Percentiles rank a stretch among this genome's conserved stretches.
phyloP scores from a whole-genome alignment of 2,797 vertebrate genomes.

The Premnoplex brunnescens region DNA sequence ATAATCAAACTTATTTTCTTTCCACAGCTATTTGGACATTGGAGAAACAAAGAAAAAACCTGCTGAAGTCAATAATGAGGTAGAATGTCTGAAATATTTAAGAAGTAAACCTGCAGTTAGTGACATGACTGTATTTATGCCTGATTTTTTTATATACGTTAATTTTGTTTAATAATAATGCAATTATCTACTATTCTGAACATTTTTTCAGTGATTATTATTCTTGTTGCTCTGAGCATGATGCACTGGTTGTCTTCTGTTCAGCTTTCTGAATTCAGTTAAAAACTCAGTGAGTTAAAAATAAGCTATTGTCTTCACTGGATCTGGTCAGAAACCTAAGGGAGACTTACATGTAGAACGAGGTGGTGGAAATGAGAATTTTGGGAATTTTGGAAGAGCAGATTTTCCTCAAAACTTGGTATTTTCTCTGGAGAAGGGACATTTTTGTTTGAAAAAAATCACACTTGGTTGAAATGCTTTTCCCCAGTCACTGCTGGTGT shows the following conservation, averaged over 20 bases:
- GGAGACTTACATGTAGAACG: background rate
- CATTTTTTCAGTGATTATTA: background rate
- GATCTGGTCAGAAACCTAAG: background rate
- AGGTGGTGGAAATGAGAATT: background rate
- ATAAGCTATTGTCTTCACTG: background rate
- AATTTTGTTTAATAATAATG: background rate
- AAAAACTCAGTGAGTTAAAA: background rate
- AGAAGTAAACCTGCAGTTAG: background rate
- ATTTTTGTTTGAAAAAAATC: background rate
- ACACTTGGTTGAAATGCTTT: background rate
- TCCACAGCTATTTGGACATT: conserved; percentile 89
- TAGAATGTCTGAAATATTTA: conserved; percentile 59
- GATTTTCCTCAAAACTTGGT: background rate
- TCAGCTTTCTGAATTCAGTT: background rate
- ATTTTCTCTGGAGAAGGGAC: background rate
- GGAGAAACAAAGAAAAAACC: conserved; percentile 86
- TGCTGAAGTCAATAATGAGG: conserved; percentile 81
- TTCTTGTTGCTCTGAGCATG: background rate
- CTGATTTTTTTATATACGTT: background rate
- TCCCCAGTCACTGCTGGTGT: background rate
- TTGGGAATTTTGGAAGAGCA: background rate
- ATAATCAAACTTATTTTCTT: conserved; percentile 17
- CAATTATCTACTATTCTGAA: background rate
- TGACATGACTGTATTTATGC: background rate
- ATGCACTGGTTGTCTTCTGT: background rate